Evolutionary conservation across 1,140 invertebrate species (phyloP), one percentile per base, ranked within the genome.

Genomic region (Brachionus calyciflorus): DNA sequence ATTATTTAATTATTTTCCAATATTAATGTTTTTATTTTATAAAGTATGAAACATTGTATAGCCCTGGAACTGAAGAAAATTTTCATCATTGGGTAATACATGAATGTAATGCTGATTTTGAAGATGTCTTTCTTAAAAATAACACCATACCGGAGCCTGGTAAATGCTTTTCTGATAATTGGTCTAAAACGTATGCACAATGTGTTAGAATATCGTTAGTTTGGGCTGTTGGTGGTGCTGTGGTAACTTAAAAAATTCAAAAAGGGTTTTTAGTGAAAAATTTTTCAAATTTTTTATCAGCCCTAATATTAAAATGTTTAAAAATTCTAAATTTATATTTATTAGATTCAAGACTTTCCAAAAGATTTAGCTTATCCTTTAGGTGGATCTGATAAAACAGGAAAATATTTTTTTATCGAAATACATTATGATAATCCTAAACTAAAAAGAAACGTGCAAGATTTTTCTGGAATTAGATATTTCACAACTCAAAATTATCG

Each of bases 371-470:
- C 46, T n/a, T 73, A 51, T 37, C 69, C 69, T 37, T 19, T 55
- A 4, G 69, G 69, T 9, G 69, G 69, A 2, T 17, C n/a, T 41
- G 69, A 73, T 2, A 21, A 55, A 33, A 28, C 28, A 9, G n/a
- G 30, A 33, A 73, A 53, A 41, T 73, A 73, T 26, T 73, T 73
- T 73, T 37, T 33, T 14, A 9, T 73, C 14, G 46, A 73, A 21
- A 73, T 51, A 10, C 69, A 73, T 49, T 73, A 33, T 30, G 69
- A 73, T 55, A 73, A 73, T 73, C 69, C 69, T 0, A 51, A 9
- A 37, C 24, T 73, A 7, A 49, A 65, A 44, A 44, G 30, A 49
- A 33, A 41, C 3, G 10, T 49, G 9, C 21, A 7, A 26, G 69
- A 73, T 41, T 6, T 26, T 37, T 51, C 69, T 10, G 69, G 69